Conservation (phyloP, 2,113 vertebrate genomes). For the Thunnus maccoyii region DNA sequence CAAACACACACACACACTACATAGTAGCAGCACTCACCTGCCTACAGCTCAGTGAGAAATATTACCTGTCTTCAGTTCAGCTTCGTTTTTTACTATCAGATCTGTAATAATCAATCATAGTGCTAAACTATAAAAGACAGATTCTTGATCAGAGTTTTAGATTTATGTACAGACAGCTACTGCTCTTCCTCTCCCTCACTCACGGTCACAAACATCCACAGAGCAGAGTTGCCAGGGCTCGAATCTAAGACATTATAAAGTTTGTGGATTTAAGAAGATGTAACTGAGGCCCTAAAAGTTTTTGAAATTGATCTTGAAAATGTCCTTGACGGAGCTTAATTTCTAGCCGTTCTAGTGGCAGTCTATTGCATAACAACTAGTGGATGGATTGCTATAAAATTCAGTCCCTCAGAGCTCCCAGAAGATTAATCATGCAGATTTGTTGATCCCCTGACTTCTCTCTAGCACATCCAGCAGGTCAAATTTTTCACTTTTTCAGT, state of each 20-base stretch:
- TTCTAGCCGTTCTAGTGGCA: too few species aligned
- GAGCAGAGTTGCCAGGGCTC: not conserved
- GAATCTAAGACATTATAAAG: too few species aligned
- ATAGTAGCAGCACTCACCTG: slow-evolving; percentile 34
- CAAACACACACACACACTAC: slow-evolving; percentile 19
- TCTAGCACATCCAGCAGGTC: too few species aligned
- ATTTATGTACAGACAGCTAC: slow-evolving; percentile 18
- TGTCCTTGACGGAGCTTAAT: too few species aligned
- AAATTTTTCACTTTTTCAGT: too few species aligned
- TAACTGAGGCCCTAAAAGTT: not conserved
- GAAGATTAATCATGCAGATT: too few species aligned
- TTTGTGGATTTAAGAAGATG: not conserved
- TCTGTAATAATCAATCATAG: not conserved
- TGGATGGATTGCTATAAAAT: too few species aligned
- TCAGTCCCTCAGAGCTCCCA: too few species aligned
- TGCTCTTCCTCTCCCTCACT: not conserved
- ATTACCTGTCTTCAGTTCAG: not conserved
- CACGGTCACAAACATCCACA: not conserved
- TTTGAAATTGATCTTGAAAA: not conserved
- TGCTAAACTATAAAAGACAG: not conserved
- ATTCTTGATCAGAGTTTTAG: not conserved
- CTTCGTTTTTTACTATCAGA: not conserved
- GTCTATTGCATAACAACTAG: too few species aligned
- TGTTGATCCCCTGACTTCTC: too few species aligned
- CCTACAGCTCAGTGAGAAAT: slow-evolving; percentile 17